Evolutionary conservation across 35 echinoderm and acorn worm genomes (phyloP).

Genomic region (Lytechinus pictus): DNA sequence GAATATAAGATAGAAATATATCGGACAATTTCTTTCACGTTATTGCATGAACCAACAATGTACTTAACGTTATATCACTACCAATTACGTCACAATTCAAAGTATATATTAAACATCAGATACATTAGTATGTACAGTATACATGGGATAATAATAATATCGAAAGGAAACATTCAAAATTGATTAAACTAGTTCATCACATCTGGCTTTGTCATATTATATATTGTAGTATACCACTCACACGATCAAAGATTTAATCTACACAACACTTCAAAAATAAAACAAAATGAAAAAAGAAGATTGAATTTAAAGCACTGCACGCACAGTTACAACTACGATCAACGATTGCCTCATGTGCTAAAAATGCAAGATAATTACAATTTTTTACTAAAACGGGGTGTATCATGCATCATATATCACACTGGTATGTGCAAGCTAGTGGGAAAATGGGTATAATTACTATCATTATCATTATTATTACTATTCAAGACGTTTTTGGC

Average conservation of each 20-base stretch:
- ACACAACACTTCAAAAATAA: not conserved
- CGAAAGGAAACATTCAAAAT: not conserved
- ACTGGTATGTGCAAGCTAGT: too few species aligned
- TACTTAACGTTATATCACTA: too few species aligned
- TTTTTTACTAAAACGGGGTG: not conserved
- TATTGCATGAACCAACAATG: not conserved
- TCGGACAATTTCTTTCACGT: not conserved
- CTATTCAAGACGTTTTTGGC: too few species aligned
- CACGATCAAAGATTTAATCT: not conserved
- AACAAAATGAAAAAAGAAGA: not conserved
- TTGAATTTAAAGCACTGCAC: not conserved
- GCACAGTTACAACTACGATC: not conserved
- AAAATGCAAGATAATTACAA: not conserved
- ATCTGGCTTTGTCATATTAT: constrained; percentile 6
- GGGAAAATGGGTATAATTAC: too few species aligned
- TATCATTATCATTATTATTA: too few species aligned
- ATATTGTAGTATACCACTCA: not conserved
- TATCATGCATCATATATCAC: not conserved
- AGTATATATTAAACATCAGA: not conserved
- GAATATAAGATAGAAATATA: not conserved
- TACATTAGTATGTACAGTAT: not conserved
- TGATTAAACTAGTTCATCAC: not conserved
- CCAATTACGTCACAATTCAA: too few species aligned
- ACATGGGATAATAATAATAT: not conserved
- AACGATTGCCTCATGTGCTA: not conserved